Conservation (phyloP, 2,797 vertebrate species). For the Selene dorsalis region DNA sequence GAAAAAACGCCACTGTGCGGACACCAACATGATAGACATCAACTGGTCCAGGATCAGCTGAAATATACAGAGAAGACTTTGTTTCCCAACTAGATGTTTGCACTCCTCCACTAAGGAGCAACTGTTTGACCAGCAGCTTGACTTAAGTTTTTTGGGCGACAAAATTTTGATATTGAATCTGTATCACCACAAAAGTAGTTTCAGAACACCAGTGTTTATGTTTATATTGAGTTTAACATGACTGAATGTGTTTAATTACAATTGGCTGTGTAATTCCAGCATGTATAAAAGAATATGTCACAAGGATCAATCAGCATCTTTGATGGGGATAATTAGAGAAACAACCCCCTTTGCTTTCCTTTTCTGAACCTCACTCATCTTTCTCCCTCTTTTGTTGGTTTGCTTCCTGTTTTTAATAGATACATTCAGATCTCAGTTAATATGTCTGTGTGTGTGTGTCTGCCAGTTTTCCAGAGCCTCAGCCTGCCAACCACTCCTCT, state of each 20-base stretch:
- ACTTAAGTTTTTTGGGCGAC: not conserved
- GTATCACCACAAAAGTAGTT: not conserved
- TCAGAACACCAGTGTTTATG: not conserved
- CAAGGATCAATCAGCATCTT: too few relatives aligned
- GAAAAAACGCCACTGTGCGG: not conserved
- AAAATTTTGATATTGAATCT: not conserved
- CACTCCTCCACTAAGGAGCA: not conserved
- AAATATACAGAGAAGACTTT: too few relatives aligned
- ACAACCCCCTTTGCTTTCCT: not conserved
- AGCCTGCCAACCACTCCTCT: conserved; percentile 33
- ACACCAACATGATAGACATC: not conserved
- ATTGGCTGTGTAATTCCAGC: not conserved
- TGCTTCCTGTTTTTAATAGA: not conserved
- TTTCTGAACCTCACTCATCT: too few relatives aligned
- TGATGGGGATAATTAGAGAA: not conserved
- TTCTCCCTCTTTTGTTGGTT: not conserved
- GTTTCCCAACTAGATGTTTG: not conserved
- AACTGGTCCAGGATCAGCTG: not conserved
- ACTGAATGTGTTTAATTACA: not conserved
- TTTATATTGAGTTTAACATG: too few relatives aligned
- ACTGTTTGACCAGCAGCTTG: not conserved
- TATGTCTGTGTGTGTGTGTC: not conserved
- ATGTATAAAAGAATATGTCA: too few relatives aligned
- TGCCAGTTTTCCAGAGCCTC: conserved; percentile 69
- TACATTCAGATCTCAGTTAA: not conserved